phyloP scores from a whole-genome alignment of 2,113 vertebrate species.

The Gallinago undulata region DNA sequence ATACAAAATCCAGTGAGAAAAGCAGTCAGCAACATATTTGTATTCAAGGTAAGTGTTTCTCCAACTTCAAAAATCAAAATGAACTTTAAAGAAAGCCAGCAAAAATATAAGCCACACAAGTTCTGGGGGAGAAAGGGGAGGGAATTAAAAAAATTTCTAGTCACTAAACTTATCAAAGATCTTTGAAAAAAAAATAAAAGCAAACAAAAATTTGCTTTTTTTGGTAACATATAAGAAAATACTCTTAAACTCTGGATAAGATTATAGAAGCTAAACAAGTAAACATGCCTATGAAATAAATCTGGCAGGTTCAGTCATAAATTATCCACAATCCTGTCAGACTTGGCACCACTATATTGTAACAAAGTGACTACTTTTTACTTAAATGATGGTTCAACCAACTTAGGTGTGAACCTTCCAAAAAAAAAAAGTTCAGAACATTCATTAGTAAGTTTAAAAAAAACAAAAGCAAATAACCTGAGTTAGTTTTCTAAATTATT shows the following conservation, averaged over 20 bases:
- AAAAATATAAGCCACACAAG: background rate
- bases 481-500: background rate
- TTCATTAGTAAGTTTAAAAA: background rate
- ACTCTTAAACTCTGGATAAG: background rate
- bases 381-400: background rate
- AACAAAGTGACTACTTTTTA: background rate
- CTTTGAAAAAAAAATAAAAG: background rate
- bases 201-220: background rate
- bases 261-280: background rate
- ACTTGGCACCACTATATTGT: rapidly evolving
- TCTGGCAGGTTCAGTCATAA: background rate
- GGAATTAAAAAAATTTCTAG: background rate
- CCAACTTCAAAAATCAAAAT: background rate
- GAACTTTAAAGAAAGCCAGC: background rate
- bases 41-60: background rate
- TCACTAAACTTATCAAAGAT: background rate
- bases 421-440: background rate
- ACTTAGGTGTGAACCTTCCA: background rate
- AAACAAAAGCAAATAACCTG: background rate
- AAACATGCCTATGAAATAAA: background rate
- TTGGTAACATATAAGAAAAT: background rate
- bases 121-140: background rate
- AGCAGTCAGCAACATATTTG: background rate
- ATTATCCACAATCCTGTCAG: background rate
- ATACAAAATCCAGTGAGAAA: background rate